phyloP scores from a whole-genome alignment of 2,888 invertebrate species.

The Sesia apiformis region DNA sequence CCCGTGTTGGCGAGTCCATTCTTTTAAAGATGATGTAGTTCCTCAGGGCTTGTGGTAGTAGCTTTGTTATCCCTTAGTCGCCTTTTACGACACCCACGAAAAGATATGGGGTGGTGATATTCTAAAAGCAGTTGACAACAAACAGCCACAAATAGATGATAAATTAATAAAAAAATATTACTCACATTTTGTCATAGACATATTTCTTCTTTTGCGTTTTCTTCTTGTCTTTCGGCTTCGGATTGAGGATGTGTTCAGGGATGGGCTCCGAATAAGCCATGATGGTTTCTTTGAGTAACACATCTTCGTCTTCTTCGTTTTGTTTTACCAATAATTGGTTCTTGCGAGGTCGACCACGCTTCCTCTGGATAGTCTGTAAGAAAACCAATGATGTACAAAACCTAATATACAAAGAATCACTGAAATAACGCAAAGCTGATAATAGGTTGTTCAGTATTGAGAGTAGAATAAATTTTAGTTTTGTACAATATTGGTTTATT shows the following conservation, averaged over 20 bases:
- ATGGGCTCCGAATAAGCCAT: conserved; percentile 66
- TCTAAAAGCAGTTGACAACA: too few species aligned
- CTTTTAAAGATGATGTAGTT: too few species aligned
- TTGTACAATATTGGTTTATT: too few species aligned
- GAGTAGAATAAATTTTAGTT: too few species aligned
- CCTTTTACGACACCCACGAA: too few species aligned
- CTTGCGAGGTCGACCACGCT: conserved; percentile 59
- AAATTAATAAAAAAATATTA: conserved; percentile 2
- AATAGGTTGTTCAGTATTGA: too few species aligned
- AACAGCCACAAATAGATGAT: background rate
- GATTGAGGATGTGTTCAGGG: conserved; percentile 58
- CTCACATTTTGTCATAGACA: conserved; percentile 62
- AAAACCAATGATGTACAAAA: background rate
- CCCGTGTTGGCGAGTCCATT: too few species aligned
- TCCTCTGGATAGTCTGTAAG: conserved; percentile 18
- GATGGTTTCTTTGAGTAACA: conserved; percentile 63
- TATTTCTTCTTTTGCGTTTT: conserved; percentile 45
- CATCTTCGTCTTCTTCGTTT: conserved; percentile 43
- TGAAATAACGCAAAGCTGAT: too few species aligned
- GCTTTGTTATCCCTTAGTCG: too few species aligned
- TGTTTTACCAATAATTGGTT: conserved; percentile 11
- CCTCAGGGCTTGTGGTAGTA: too few species aligned
- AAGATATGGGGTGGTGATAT: too few species aligned
- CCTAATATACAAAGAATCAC: too few species aligned
- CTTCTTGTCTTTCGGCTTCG: conserved; percentile 50